Conservation (phyloP, 1,140 invertebrate species). For the Coptotermes formosanus region DNA sequence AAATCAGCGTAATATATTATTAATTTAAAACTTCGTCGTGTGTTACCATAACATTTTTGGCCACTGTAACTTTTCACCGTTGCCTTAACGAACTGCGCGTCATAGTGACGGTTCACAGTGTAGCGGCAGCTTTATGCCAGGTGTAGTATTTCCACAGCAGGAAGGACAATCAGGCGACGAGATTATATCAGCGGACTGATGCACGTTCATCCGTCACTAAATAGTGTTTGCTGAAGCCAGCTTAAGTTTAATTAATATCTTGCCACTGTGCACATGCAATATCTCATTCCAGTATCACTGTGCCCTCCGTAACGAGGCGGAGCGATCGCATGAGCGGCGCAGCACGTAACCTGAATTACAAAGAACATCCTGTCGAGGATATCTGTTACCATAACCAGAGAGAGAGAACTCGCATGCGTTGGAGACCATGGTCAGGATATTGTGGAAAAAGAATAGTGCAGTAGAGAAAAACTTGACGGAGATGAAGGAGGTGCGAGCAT, state of each 20-base stretch:
- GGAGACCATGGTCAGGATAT: background rate
- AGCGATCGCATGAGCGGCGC: background rate
- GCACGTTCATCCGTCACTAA: background rate
- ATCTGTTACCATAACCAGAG: background rate
- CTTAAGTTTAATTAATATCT: conserved; percentile 3
- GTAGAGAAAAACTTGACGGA: too few species aligned
- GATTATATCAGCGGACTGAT: background rate
- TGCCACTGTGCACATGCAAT: background rate
- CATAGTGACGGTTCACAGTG: background rate
- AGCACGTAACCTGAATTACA: background rate
- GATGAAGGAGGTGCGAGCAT: background rate
- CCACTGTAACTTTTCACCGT: too few species aligned
- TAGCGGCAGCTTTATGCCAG: background rate
- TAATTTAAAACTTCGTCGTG: too few species aligned
- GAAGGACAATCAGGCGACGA: background rate
- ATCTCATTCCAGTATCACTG: background rate
- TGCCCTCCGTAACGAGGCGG: background rate
- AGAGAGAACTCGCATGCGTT: background rate
- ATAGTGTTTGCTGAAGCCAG: background rate
- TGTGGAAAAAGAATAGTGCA: too few species aligned
- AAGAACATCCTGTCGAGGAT: background rate
- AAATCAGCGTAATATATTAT: too few species aligned
- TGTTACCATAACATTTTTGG: too few species aligned
- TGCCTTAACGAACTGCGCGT: too few species aligned
- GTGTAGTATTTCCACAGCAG: background rate